phyloP scores from a whole-genome alignment of 2,113 vertebrate genomes.

The Numenius arquata region DNA sequence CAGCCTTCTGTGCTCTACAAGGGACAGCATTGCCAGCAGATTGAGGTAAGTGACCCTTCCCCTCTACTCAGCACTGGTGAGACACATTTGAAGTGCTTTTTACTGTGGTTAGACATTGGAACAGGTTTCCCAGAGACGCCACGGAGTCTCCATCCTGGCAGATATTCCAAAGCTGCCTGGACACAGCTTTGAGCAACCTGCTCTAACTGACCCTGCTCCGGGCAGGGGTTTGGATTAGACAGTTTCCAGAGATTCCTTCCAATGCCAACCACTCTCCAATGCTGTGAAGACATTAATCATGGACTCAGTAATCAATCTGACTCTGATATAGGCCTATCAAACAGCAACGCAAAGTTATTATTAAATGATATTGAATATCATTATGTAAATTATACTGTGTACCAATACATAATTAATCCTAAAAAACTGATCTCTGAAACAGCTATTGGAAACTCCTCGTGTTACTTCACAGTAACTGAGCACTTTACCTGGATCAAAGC shows the following conservation, averaged over 20 bases:
- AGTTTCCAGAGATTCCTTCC: not conserved
- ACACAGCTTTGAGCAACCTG: not conserved
- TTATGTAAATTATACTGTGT: not conserved
- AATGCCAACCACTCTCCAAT: not conserved
- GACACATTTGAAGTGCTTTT: not conserved
- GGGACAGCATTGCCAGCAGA: not conserved
- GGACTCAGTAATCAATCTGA: not conserved
- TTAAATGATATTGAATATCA: not conserved
- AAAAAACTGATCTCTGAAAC: not conserved
- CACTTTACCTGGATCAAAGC: slow-evolving; percentile 91
- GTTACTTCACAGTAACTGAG: not conserved
- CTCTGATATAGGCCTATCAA: not conserved
- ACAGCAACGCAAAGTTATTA: not conserved
- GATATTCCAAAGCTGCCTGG: not conserved
- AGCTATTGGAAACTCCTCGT: not conserved
- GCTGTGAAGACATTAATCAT: not conserved
- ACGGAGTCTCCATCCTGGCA: not conserved
- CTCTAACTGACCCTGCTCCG: not conserved
- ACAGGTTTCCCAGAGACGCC: not conserved
- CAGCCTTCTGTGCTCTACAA: not conserved
- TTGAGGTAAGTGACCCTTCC: not conserved
- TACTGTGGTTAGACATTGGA: not conserved
- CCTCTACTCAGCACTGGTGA: not conserved
- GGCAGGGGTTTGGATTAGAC: not conserved
- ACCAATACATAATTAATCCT: not conserved